Conservation (phyloP, 64 coral and sea anemone species). For the Montipora efflorescens region DNA sequence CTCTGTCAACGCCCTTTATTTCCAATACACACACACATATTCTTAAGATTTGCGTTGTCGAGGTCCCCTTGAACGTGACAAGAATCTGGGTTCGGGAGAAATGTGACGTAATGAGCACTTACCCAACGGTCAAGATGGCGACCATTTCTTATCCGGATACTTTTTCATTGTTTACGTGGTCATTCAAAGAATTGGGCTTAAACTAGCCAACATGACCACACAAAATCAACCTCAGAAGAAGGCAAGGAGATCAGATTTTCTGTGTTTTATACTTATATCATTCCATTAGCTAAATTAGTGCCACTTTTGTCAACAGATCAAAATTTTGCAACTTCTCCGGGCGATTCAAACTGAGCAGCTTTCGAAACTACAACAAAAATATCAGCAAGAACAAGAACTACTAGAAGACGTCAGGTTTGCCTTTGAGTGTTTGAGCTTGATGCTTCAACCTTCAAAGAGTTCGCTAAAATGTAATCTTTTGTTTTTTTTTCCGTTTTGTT, state of each 20-base stretch:
- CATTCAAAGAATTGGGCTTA: not conserved
- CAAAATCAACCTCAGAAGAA: constrained; percentile 83
- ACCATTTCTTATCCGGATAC: not conserved
- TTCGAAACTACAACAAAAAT: constrained; percentile 87
- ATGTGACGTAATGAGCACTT: constrained; percentile 6
- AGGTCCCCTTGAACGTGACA: not conserved
- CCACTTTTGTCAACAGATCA: constrained; percentile 50
- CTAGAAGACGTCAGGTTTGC: constrained; percentile 90
- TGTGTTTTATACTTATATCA: not conserved
- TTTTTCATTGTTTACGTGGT: not conserved
- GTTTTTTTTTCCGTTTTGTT: constrained; percentile 26
- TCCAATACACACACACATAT: no score
- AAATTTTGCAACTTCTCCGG: constrained; percentile 84
- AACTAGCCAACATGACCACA: constrained; percentile 48
- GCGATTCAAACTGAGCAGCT: constrained; percentile 85
- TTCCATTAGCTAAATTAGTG: constrained; percentile 4
- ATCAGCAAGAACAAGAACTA: constrained; percentile 90
- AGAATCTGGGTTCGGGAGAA: not conserved
- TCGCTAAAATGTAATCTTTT: not conserved
- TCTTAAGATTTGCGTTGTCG: no score
- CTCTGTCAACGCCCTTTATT: no score
- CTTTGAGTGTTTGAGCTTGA: not conserved
- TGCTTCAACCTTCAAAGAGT: not conserved
- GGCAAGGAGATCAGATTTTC: not conserved
- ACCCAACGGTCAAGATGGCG: not conserved